Evolutionary conservation across 1,140 invertebrate genomes (phyloP).

Genomic region (Sweltsa coloradensis): DNA sequence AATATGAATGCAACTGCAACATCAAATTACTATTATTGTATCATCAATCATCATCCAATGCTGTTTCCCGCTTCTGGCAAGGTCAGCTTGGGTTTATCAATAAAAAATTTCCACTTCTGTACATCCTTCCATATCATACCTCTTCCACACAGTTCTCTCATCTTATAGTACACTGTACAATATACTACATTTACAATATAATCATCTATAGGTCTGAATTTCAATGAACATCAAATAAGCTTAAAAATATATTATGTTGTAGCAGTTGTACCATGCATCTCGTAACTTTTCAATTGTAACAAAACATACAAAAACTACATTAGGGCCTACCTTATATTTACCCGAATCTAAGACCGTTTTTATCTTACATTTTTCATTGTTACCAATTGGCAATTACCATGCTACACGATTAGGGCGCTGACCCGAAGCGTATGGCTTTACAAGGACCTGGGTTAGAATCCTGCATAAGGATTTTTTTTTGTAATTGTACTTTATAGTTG

Average conservation of each 20-base stretch:
- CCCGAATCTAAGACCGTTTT: not conserved
- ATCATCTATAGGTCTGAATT: not conserved
- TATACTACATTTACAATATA: not conserved
- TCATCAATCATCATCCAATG: no score
- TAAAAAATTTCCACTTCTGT: no score
- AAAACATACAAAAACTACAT: not conserved
- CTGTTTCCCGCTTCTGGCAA: no score
- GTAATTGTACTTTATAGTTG: no score
- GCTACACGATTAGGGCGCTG: no score
- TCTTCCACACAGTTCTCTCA: not conserved
- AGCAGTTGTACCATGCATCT: not conserved
- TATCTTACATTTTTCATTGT: not conserved
- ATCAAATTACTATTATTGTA: no score
- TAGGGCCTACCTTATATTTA: not conserved
- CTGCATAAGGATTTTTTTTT: no score
- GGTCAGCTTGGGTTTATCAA: no score
- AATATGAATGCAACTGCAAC: no score
- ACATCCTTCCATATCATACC: not conserved
- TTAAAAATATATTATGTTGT: not conserved
- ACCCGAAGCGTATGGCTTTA: no score
- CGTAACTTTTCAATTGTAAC: not conserved
- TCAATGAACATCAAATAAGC: not conserved
- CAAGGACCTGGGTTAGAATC: no score
- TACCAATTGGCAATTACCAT: not conserved
- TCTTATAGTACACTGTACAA: not conserved